These are phyloP conservation scores for Scomber colias DNA, from an alignment of 2,113 vertebrate species.

Conservation along the genomic window DNA sequence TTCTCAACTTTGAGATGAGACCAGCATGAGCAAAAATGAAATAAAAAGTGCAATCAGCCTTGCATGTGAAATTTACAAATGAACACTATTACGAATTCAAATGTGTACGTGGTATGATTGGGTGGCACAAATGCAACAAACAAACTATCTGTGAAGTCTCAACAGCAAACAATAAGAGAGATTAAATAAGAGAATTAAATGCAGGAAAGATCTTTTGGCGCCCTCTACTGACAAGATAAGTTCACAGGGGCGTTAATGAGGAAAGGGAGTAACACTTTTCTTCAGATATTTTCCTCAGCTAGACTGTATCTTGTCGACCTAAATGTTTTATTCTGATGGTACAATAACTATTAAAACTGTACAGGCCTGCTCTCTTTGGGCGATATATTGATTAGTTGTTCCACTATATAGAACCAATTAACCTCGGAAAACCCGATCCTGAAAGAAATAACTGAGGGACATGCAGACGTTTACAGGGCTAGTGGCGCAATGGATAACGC, in stretches of 20 bases:
- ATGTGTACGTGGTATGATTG: neutral
- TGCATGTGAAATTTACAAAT: neutral
- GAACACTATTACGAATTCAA: neutral
- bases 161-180: neutral
- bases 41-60: neutral
- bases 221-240: conserved; percentile 37
- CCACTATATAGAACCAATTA: too few species aligned
- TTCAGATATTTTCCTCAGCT: too few species aligned
- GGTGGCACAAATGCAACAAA: neutral
- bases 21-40: neutral
- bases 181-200: neutral
- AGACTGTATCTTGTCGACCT: too few species aligned
- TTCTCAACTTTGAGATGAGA: conserved; percentile 29
- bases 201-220: neutral
- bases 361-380: too few species aligned
- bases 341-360: too few species aligned
- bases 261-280: too few species aligned
- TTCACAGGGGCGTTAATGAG: neutral
- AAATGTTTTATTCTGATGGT: too few species aligned
- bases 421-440: too few species aligned
- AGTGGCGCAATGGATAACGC: conserved; percentile 73
- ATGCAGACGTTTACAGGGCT: conserved; percentile 1
- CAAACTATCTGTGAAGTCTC: neutral
- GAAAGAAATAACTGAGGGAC: too few species aligned
- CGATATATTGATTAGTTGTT: too few species aligned